A percentile compares a stretch with the other conserved stretches of the same genome.
These are phyloP conservation scores for Corvus moneduloides DNA, from an alignment of 2,113 vertebrate species.

Conservation along the genomic window DNA sequence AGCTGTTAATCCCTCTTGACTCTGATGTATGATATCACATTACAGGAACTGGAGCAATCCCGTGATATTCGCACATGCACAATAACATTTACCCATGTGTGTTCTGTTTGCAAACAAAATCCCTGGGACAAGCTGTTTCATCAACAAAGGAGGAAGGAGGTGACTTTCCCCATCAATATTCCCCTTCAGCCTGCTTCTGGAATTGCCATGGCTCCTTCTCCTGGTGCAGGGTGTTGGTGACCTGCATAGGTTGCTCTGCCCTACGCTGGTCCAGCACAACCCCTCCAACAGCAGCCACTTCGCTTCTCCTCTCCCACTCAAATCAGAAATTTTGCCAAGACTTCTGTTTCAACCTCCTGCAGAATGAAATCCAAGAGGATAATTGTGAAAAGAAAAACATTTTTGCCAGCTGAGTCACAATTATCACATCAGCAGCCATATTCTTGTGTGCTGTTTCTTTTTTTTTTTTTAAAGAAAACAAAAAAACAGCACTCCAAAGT, in stretches of 20 bases:
- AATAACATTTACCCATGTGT: background rate
- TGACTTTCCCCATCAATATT: background rate
- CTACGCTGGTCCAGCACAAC: background rate
- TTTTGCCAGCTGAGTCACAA: conserved; percentile 55
- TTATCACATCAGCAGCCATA: conserved; percentile 50
- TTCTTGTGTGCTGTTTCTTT: conserved; percentile 15
- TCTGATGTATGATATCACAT: background rate
- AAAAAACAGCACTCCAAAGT: background rate
- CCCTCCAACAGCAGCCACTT: background rate
- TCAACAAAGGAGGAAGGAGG: background rate
- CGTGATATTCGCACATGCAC: background rate
- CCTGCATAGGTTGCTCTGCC: background rate
- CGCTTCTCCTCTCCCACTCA: background rate
- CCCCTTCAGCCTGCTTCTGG: background rate
- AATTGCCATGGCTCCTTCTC: background rate
- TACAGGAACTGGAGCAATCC: background rate
- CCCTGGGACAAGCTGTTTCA: background rate
- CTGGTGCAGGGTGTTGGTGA: background rate
- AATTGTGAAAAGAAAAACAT: conserved; percentile 17
- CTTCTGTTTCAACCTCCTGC: background rate
- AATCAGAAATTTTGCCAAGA: background rate
- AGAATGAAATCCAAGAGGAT: background rate
- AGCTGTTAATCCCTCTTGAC: background rate
- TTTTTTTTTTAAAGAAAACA: background rate
- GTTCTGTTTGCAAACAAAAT: background rate